These are phyloP conservation scores for Acrocera orbiculus DNA, from an alignment of 2,888 invertebrate species.

Conservation along the genomic window DNA sequence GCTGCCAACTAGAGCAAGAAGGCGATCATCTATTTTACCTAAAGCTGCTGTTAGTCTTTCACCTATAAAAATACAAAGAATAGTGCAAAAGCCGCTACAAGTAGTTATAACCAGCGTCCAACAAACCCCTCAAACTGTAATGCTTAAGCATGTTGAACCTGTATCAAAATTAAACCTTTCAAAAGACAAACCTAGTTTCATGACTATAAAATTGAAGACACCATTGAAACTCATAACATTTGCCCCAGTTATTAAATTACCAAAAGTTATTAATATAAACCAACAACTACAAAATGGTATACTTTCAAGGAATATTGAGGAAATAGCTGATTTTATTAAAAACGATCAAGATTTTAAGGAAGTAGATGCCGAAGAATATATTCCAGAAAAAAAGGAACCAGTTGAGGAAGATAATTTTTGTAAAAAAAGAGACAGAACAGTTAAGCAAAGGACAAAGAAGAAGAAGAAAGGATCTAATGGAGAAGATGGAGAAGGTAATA, in stretches of 20 bases:
- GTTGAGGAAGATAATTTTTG: conserved; percentile 1
- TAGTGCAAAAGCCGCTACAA: conserved; percentile 36
- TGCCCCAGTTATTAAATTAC: neutral
- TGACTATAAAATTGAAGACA: neutral
- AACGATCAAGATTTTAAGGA: conserved; percentile 37
- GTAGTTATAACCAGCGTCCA: conserved; percentile 39
- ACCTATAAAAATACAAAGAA: conserved; percentile 41
- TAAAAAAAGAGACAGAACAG: neutral
- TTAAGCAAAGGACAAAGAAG: neutral
- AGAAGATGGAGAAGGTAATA: conserved; percentile 16
- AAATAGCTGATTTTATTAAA: conserved; percentile 29
- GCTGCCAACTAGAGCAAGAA: conserved; percentile 6
- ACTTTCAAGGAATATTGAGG: neutral
- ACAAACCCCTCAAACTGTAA: neutral
- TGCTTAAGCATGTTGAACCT: conserved; percentile 1
- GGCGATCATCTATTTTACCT: neutral
- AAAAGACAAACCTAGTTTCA: neutral
- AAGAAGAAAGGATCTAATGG: too few species aligned
- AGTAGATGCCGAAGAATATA: neutral
- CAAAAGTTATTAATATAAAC: conserved; percentile 1
- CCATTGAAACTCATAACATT: neutral
- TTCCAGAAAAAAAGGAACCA: neutral
- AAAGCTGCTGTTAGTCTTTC: conserved; percentile 15
- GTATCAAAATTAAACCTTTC: neutral
- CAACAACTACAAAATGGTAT: neutral